phyloP scores from a whole-genome alignment of 2,797 vertebrate species.

The Amphiprion clarkii region DNA sequence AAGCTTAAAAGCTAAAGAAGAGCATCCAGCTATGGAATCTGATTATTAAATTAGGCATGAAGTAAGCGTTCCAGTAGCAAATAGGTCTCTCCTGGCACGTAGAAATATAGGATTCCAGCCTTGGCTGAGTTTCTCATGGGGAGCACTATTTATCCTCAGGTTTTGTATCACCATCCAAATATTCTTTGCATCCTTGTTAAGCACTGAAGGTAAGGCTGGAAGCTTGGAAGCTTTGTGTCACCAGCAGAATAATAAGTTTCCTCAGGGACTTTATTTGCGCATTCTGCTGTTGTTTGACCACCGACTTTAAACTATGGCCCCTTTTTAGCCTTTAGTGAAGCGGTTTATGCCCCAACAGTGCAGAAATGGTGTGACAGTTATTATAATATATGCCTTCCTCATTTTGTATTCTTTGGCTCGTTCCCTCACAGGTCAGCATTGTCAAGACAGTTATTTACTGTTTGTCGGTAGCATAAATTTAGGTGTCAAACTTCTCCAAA shows the following conservation, averaged over 20 bases:
- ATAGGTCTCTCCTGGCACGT: not conserved
- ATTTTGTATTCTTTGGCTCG: constrained; percentile 8
- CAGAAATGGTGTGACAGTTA: not conserved
- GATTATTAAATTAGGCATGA: not conserved
- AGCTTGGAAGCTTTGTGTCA: not conserved
- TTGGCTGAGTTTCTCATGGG: not conserved
- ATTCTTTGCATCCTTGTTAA: not conserved
- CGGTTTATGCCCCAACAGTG: not conserved
- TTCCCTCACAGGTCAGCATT: not conserved
- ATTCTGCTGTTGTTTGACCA: not conserved
- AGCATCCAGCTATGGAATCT: not conserved
- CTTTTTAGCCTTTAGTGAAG: not conserved
- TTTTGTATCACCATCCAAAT: not conserved
- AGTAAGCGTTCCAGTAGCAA: not conserved
- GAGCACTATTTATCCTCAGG: not conserved
- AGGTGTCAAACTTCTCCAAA: not conserved
- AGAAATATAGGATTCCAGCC: not conserved
- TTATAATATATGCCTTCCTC: not conserved
- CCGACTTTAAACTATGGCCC: not conserved
- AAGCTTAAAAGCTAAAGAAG: constrained; percentile 1
- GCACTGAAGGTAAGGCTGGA: not conserved
- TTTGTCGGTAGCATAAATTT: not conserved
- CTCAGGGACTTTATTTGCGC: not conserved
- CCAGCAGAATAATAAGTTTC: not conserved
- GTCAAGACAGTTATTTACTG: not conserved